Conservation (phyloP, 2,888 invertebrate species). For the Cabera pusaria region DNA sequence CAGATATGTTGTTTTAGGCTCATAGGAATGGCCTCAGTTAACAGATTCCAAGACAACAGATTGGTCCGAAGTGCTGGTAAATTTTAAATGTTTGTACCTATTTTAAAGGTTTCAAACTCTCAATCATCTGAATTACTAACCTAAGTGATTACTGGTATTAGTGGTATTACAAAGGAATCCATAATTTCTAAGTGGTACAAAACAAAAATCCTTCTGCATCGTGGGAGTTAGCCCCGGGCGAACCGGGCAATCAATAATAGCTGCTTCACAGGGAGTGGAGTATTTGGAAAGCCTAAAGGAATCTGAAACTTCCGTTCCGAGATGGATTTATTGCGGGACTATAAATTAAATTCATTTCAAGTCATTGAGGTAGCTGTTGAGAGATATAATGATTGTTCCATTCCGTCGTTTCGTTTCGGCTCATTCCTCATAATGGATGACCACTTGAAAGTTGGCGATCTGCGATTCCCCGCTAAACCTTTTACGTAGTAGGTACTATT, state of each 20-base stretch:
- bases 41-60: too few relatives aligned
- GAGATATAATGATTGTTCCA: conserved; percentile 10
- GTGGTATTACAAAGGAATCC: conserved; percentile 24
- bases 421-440: conserved; percentile 6
- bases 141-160: conserved; percentile 6
- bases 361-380: conserved; percentile 14
- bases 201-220: conserved; percentile 8
- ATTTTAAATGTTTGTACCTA: too few relatives aligned
- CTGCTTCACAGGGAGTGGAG: conserved; percentile 25
- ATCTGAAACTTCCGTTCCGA: conserved; percentile 25
- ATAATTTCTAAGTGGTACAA: conserved; percentile 24
- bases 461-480: too few relatives aligned
- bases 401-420: conserved; percentile 9
- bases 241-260: conserved; percentile 13
- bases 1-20: too few relatives aligned
- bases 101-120: too few relatives aligned
- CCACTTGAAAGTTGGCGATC: conserved; percentile 10
- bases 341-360: conserved; percentile 6
- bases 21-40: too few relatives aligned
- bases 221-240: conserved; percentile 30
- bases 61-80: too few relatives aligned
- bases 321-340: conserved; percentile 13
- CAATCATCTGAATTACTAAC: too few relatives aligned
- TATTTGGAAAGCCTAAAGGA: conserved; percentile 22
- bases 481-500: too few relatives aligned